Conservation (phyloP, 1,140 invertebrate species). For the Leptinotarsa defecta region DNA sequence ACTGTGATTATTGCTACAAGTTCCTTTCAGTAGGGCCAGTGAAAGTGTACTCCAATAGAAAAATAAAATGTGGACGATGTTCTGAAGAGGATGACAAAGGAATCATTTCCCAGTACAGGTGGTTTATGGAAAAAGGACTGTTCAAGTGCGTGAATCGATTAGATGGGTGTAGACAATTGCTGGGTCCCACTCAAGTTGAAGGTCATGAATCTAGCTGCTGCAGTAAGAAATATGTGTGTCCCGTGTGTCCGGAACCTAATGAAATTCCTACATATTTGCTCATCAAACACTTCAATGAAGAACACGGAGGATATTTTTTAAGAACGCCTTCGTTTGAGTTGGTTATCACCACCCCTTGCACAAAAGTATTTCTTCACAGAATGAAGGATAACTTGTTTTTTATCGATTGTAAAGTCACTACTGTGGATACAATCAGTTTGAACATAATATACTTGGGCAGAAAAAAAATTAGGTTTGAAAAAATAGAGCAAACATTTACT, state of each 20-base stretch:
- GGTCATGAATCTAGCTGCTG: background rate
- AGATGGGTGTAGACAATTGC: background rate
- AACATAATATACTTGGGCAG: background rate
- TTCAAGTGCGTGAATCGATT: constrained; percentile 1
- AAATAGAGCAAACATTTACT: constrained; percentile 3
- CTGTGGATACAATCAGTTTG: background rate
- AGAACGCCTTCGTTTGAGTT: background rate
- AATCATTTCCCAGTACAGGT: background rate
- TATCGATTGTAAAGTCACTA: background rate
- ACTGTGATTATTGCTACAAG: constrained; percentile 3
- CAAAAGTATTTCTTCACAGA: background rate
- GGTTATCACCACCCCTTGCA: background rate
- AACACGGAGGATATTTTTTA: background rate
- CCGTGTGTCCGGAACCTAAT: background rate
- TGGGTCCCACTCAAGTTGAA: background rate
- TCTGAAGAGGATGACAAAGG: background rate
- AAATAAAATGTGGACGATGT: constrained; percentile 13
- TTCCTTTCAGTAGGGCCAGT: constrained; percentile 3
- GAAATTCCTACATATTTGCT: background rate
- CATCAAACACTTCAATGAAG: background rate
- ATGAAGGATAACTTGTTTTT: constrained; percentile 7
- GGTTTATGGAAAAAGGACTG: background rate
- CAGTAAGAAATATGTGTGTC: background rate
- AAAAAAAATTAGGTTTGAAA: background rate
- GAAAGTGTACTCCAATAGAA: background rate